Conservation (phyloP, 2,888 invertebrate genomes). For the Lathronympha strigana region DNA sequence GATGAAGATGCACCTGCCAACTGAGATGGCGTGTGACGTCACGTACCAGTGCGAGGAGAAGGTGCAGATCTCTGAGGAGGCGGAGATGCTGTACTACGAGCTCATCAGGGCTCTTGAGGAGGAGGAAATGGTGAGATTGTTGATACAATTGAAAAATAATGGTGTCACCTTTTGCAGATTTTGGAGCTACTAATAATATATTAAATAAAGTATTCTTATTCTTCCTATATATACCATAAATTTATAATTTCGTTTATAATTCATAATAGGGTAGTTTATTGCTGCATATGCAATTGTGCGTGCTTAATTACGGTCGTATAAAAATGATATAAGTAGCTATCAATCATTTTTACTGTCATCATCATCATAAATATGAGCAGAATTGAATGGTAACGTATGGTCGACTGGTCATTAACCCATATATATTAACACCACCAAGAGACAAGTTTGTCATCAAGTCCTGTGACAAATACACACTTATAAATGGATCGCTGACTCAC, state of each 20-base stretch:
- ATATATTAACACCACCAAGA: constrained; percentile 29
- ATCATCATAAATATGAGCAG: constrained; percentile 15
- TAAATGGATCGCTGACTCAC: constrained; percentile 33
- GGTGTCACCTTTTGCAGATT: not conserved
- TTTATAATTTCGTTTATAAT: too few species aligned
- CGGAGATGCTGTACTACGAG: constrained; percentile 81
- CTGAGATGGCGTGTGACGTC: constrained; percentile 73
- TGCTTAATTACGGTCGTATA: too few species aligned
- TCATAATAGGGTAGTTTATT: too few species aligned
- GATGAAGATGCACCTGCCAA: constrained; percentile 76
- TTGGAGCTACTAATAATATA: too few species aligned
- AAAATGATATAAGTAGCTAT: not conserved
- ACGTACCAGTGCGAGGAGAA: constrained; percentile 71
- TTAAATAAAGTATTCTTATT: too few species aligned
- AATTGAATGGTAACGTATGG: constrained; percentile 5
- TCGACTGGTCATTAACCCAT: constrained; percentile 23
- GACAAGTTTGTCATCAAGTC: constrained; percentile 24
- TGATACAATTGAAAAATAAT: not conserved
- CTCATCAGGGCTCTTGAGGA: constrained; percentile 78
- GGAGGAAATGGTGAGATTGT: constrained; percentile 75
- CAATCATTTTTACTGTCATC: constrained; percentile 20
- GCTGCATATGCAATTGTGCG: too few species aligned
- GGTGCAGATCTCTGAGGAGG: constrained; percentile 77
- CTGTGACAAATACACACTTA: constrained; percentile 12
- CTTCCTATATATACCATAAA: too few species aligned